A percentile compares a stretch with the other conserved stretches of the same genome.
These are phyloP conservation scores for Brachyptera putata DNA, from an alignment of 2,888 invertebrate genomes.

Conservation along the genomic window DNA sequence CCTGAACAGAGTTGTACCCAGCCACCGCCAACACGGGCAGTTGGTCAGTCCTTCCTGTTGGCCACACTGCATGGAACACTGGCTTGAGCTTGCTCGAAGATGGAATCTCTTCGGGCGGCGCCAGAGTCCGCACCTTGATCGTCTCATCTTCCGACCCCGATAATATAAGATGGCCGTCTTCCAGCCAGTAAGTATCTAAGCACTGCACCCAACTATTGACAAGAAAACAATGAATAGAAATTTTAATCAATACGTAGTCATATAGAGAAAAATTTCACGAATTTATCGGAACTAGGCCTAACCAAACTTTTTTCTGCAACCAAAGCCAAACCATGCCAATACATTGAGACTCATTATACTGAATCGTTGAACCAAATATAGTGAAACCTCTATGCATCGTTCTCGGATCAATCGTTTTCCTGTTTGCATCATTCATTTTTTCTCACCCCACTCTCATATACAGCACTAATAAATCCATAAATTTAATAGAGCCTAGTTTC, in stretches of 20 bases:
- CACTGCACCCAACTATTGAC: conserved; percentile 39
- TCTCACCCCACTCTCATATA: too few relatives aligned
- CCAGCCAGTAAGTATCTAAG: conserved; percentile 40
- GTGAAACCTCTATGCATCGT: too few relatives aligned
- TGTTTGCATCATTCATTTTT: too few relatives aligned
- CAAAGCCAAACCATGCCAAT: too few relatives aligned
- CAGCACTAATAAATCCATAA: too few relatives aligned
- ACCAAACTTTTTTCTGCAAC: too few relatives aligned
- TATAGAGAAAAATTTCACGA: background rate
- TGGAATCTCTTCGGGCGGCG: conserved; percentile 37
- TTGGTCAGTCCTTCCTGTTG: background rate
- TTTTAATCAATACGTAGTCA: background rate
- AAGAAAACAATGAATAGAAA: background rate
- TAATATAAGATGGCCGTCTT: conserved; percentile 40
- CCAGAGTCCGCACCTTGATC: conserved; percentile 41
- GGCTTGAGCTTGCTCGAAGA: conserved; percentile 34
- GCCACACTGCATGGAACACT: conserved; percentile 39
- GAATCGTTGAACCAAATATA: too few relatives aligned
- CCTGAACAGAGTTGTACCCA: background rate
- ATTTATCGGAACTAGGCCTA: too few relatives aligned
- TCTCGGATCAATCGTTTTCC: too few relatives aligned
- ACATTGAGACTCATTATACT: too few relatives aligned
- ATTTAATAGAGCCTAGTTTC: too few relatives aligned
- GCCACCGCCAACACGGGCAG: conserved; percentile 13
- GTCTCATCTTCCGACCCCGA: conserved; percentile 41